Conservation (phyloP, 2,113 vertebrate genomes). For the Girardinichthys multiradiatus region DNA sequence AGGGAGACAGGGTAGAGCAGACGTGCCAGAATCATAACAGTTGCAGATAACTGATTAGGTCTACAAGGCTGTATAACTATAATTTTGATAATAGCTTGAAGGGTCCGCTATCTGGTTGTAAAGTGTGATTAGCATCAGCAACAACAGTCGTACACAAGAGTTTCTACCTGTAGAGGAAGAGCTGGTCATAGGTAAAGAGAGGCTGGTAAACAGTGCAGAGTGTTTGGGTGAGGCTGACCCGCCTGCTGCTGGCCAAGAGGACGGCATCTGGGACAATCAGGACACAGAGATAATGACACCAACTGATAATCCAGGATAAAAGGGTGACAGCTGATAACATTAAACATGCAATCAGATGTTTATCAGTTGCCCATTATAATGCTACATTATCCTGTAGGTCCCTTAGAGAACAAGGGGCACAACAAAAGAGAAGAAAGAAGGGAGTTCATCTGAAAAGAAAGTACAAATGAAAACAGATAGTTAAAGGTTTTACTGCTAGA, state of each 20-base stretch:
- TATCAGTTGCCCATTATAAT: too few species aligned
- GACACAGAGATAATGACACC: neutral
- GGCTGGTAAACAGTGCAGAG: conserved; percentile 13
- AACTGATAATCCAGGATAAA: neutral
- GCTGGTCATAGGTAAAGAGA: conserved; percentile 29
- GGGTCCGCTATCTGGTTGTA: neutral
- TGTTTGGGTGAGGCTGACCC: neutral
- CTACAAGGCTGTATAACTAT: conserved; percentile 14
- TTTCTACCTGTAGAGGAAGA: conserved; percentile 35
- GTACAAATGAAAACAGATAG: too few species aligned
- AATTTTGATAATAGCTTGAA: neutral
- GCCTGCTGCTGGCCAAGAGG: conserved; percentile 19
- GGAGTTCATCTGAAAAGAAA: too few species aligned
- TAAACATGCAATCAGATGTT: neutral
- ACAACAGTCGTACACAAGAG: neutral
- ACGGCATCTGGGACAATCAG: conserved; percentile 13
- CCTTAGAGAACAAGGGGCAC: neutral
- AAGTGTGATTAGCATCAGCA: neutral
- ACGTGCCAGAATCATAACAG: too few species aligned
- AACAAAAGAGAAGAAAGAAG: neutral
- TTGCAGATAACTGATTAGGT: neutral
- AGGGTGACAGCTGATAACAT: neutral
- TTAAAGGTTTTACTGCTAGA: neutral
- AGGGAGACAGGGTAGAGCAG: too few species aligned
- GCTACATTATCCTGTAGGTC: neutral